A percentile compares a stretch with the other conserved stretches of the same genome.
phyloP scores from a whole-genome alignment of 2,797 vertebrate species.

The Chrysolophus pictus region DNA sequence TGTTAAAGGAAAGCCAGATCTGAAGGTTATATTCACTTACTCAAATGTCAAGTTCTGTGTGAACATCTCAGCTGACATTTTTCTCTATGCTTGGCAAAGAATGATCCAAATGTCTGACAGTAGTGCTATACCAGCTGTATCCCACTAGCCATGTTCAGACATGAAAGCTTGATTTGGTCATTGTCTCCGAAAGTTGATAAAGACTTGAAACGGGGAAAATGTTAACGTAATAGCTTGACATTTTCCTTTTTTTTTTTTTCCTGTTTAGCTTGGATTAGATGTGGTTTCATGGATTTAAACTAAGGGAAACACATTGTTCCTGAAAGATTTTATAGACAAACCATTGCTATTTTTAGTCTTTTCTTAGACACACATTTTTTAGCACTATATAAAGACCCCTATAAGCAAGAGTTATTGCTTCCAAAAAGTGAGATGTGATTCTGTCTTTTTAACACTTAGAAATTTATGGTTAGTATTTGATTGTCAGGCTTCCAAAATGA shows the following conservation, averaged over 20 bases:
- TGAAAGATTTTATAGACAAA: background rate
- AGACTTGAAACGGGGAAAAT: conserved; percentile 42
- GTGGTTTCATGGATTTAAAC: background rate
- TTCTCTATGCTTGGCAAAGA: conserved; percentile 48
- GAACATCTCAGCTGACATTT: conserved; percentile 70
- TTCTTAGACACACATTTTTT: background rate
- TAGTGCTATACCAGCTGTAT: background rate
- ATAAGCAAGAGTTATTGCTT: background rate
- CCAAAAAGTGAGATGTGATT: background rate
- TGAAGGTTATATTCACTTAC: conserved; percentile 63
- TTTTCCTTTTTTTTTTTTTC: conserved; percentile 10
- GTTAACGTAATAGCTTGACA: conserved; percentile 52
- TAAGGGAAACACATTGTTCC: background rate
- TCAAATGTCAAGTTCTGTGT: conserved; percentile 70
- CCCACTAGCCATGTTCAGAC: conserved; percentile 29
- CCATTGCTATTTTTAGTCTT: background rate
- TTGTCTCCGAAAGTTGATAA: conserved; percentile 62
- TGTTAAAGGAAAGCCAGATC: conserved; percentile 30
- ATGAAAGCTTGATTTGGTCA: conserved; percentile 34
- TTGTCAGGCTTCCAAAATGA: background rate
- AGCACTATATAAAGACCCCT: background rate
- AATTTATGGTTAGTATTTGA: background rate
- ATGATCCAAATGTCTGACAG: conserved; percentile 54
- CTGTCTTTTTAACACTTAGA: background rate
- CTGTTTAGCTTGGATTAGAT: background rate